Evolutionary conservation across 2,113 vertebrate species (phyloP), one percentile per base, ranked within the genome.

Genomic region (Scatophagus argus): DNA sequence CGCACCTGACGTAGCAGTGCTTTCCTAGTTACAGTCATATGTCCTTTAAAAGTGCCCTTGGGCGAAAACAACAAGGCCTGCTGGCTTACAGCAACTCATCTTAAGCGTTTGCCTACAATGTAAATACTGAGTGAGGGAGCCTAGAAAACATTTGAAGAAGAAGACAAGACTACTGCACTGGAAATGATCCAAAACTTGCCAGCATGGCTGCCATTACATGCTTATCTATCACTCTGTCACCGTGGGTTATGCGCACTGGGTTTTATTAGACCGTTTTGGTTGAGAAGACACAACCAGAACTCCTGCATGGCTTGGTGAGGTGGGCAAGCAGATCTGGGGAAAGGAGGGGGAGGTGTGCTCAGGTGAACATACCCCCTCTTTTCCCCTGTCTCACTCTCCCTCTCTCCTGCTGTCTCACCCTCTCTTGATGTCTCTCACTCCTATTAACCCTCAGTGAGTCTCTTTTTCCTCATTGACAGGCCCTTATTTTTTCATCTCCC

Each of bases 231-330:
- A 77, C 80, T 73, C 80, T 70, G 86, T 80, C 84, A 76, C 78
- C 46, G 71, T n/a, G 55, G 56, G 82, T 69, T 70, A 83, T 74
- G 71, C 87, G 72, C 80, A 16, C 76, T 74, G 72, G 60, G 21
- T 89, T 92, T 90, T 83, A 85, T 88, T 85, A 74, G 67, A 85
- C 67, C 81, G 84, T 87, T 87, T 89, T 86, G 88, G 78, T 82
- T 81, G 86, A 86, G 78, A 47, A 81, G 81, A 76, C 56, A 49
- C 82, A 67, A 85, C 81, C 77, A 62, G 74, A 85, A 77, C 72
- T 80, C 73, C 66, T 81, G 80, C 74, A 81, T 74, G 82, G 87
- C 64, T 77, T 49, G 89, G 75, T 76, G 72, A 86, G 73, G 74
- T 58, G 66, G 49, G 66, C 73, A 25, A 77, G 75, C 82, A 62